phyloP scores from a whole-genome alignment of 2,797 vertebrate species.

The Fratercula arctica region DNA sequence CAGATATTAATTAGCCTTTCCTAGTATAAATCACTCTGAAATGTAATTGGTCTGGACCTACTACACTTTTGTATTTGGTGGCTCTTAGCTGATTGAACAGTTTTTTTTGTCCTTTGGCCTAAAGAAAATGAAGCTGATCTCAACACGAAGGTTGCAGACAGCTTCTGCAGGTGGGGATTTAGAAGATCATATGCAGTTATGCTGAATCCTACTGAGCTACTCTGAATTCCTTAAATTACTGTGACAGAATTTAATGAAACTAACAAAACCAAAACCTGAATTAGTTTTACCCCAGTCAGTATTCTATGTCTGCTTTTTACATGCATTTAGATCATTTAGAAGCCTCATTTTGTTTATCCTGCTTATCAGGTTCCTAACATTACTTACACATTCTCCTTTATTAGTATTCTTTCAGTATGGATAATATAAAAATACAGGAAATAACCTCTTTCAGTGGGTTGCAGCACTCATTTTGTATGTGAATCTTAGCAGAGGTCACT shows the following conservation, averaged over 20 bases:
- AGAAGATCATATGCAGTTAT: neutral
- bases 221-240: neutral
- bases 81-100: neutral
- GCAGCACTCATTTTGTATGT: neutral
- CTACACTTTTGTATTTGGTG: neutral
- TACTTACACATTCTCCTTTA: neutral
- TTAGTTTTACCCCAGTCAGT: neutral
- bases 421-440: neutral
- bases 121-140: neutral
- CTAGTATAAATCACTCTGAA: neutral
- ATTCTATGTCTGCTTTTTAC: neutral
- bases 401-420: neutral
- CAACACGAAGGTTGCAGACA: neutral
- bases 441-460: neutral
- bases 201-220: neutral
- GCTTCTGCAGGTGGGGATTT: neutral
- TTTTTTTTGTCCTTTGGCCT: neutral
- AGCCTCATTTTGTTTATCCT: neutral
- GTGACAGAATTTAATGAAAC: neutral
- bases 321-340: neutral
- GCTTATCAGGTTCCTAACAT: neutral
- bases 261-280: neutral
- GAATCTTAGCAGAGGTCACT: neutral
- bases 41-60: neutral
- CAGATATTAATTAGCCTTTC: neutral